Evolutionary conservation across 2,797 vertebrate genomes (phyloP).

Genomic region (Forpus xanthops): DNA sequence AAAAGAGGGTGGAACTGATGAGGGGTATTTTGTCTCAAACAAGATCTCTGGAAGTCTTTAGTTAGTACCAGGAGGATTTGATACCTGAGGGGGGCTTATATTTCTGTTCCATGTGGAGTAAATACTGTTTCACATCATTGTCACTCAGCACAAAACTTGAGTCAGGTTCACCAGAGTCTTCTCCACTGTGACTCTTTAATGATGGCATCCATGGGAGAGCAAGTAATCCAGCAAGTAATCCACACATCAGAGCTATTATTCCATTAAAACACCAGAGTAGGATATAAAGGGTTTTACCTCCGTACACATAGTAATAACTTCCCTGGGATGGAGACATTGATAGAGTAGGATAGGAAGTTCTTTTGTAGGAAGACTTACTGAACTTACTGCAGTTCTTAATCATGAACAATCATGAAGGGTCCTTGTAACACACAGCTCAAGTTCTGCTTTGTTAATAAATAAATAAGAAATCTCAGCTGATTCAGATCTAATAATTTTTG

Average conservation of each 20-base stretch:
- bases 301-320: neutral
- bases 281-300: neutral
- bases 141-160: neutral
- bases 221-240: accelerated
- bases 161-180: neutral
- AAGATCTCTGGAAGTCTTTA: neutral
- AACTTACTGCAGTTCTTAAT: neutral
- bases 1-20: neutral
- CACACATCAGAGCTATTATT: neutral
- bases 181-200: neutral
- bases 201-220: accelerated
- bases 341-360: neutral
- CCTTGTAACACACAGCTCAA: neutral
- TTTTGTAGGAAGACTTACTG: neutral
- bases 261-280: neutral
- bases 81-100: accelerated
- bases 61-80: neutral
- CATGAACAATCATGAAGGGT: neutral
- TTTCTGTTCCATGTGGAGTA: accelerated
- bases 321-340: no score
- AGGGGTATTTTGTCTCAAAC: neutral
- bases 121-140: accelerated
- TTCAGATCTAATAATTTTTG: neutral
- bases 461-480: neutral
- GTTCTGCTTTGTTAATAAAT: neutral